phyloP scores from a whole-genome alignment of 1,140 invertebrate species.

The Drosophila arawakana region DNA sequence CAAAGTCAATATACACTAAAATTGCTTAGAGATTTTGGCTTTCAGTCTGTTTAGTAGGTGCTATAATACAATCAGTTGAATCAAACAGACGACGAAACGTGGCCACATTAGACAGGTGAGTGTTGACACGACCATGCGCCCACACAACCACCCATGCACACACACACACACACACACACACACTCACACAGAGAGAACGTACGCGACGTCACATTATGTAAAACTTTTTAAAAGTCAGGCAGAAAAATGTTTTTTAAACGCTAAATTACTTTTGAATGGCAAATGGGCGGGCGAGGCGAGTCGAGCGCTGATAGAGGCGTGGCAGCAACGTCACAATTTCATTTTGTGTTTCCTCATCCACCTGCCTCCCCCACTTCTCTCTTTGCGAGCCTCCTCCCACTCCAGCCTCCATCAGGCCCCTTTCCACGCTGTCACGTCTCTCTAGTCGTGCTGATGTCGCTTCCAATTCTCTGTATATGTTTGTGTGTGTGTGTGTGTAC shows the following conservation, averaged over 20 bases:
- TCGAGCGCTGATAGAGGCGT: constrained; percentile 44
- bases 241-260: constrained; percentile 83
- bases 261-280: constrained; percentile 82
- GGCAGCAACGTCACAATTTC: constrained; percentile 74
- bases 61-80: constrained; percentile 72
- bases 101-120: constrained; percentile 70
- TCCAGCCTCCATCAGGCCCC: neutral
- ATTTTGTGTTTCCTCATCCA: constrained; percentile 73
- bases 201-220: constrained; percentile 64
- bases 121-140: constrained; percentile 45
- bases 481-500: constrained; percentile 19
- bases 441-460: constrained; percentile 18
- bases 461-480: constrained; percentile 1
- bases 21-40: constrained; percentile 36
- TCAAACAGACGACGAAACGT: constrained; percentile 77
- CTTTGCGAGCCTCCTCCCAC: neutral
- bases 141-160: constrained; percentile 13
- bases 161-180: constrained; percentile 21
- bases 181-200: constrained; percentile 30
- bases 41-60: constrained; percentile 43
- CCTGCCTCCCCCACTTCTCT: neutral
- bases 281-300: constrained; percentile 42
- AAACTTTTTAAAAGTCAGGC: constrained; percentile 78
- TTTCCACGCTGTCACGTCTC: constrained; percentile 26
- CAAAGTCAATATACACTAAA: constrained; percentile 68